phyloP scores from a whole-genome alignment of 2,888 invertebrate species.

The Caenorhabditis sulstoni region DNA sequence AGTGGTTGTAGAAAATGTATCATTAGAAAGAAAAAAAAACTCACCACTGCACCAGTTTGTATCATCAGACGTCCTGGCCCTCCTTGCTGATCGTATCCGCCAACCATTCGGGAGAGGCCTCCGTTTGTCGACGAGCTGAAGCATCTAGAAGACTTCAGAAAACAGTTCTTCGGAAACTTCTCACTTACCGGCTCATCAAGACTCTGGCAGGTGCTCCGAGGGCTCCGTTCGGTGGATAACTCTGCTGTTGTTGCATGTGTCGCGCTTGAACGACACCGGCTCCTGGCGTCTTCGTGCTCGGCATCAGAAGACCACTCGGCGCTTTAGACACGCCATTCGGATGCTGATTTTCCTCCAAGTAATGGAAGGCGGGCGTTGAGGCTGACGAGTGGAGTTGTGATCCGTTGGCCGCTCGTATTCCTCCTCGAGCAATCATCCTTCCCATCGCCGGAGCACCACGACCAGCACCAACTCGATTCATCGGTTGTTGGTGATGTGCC shows the following conservation, averaged over 20 bases:
- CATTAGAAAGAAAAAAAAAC: background rate
- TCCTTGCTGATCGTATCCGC: slow-evolving; percentile 36
- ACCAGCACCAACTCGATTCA: background rate
- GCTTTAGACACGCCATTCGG: background rate
- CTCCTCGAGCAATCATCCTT: slow-evolving; percentile 11
- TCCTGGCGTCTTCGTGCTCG: slow-evolving; percentile 20
- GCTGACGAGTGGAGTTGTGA: slow-evolving; percentile 23
- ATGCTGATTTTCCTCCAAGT: slow-evolving; percentile 18
- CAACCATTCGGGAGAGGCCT: slow-evolving; percentile 39
- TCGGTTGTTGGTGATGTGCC: slow-evolving; percentile 46
- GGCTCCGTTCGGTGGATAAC: slow-evolving; percentile 3
- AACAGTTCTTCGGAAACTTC: background rate
- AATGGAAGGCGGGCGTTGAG: slow-evolving; percentile 38
- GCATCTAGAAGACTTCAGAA: background rate
- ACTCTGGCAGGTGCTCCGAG: slow-evolving; percentile 15
- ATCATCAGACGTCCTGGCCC: slow-evolving; percentile 25
- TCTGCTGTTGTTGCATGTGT: slow-evolving; percentile 38
- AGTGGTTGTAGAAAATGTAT: background rate
- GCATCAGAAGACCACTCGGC: background rate
- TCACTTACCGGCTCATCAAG: slow-evolving; percentile 9
- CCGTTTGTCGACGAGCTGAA: slow-evolving; percentile 42
- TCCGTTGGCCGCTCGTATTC: background rate
- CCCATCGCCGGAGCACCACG: background rate
- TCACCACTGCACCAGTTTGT: background rate
- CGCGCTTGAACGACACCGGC: slow-evolving; percentile 25